These are phyloP conservation scores for Piprites chloris DNA, from an alignment of 2,113 vertebrate species.

Conservation along the genomic window DNA sequence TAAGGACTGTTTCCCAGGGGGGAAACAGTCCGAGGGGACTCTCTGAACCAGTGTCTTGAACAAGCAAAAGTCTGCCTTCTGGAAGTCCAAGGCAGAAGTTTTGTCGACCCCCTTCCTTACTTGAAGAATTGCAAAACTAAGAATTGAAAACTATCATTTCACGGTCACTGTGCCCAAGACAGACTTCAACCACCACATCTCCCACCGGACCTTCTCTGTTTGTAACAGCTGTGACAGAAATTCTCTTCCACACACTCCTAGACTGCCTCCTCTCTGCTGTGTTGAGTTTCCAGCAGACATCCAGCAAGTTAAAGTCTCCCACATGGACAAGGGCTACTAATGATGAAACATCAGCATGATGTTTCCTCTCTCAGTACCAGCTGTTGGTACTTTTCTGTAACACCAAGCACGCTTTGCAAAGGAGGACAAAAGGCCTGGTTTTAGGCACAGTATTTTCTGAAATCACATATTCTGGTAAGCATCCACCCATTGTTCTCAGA, in stretches of 20 bases:
- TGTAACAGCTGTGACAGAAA: background rate
- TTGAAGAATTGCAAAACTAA: background rate
- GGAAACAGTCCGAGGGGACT: background rate
- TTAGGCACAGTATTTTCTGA: background rate
- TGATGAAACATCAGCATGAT: background rate
- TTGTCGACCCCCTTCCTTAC: background rate
- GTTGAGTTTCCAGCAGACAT: background rate
- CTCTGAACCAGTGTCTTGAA: background rate
- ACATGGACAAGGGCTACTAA: background rate
- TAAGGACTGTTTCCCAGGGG: too few relatives aligned
- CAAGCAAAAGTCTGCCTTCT: background rate
- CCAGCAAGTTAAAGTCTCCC: background rate
- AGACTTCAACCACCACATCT: background rate
- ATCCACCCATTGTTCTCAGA: background rate
- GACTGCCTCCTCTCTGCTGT: background rate
- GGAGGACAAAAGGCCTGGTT: background rate
- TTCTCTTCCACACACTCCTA: background rate
- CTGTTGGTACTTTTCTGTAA: background rate
- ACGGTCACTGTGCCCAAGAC: background rate
- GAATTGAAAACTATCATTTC: background rate
- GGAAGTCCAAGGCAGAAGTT: background rate
- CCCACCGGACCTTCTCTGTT: background rate
- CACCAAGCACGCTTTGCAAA: background rate
- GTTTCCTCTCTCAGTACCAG: background rate
- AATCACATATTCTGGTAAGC: background rate